Conservation (phyloP, 1,140 invertebrate species). For the Ceratina calcarata region DNA sequence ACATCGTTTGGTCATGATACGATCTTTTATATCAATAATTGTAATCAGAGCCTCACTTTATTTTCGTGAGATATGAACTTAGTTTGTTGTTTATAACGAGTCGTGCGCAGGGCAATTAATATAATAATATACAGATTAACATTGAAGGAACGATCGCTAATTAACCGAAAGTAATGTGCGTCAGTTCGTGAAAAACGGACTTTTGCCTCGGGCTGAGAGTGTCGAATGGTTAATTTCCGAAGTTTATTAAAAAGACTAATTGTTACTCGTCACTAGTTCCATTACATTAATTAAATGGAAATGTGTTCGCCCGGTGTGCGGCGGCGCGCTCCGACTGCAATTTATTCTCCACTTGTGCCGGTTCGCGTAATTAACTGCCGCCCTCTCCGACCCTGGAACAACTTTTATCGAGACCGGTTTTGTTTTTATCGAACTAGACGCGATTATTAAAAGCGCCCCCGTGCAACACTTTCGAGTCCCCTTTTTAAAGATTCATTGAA, state of each 20-base stretch:
- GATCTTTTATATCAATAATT: too few relatives aligned
- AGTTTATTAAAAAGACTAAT: constrained; percentile 45
- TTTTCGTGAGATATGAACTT: too few relatives aligned
- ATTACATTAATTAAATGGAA: constrained; percentile 47
- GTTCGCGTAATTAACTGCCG: constrained; percentile 38
- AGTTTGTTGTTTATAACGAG: too few relatives aligned
- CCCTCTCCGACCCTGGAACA: not conserved
- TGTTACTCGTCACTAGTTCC: constrained; percentile 33
- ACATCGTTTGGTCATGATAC: too few relatives aligned
- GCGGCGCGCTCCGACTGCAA: constrained; percentile 8
- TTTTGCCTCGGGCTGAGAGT: not conserved
- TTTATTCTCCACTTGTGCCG: constrained; percentile 30
- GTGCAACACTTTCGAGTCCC: not conserved
- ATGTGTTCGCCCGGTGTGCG: constrained; percentile 15
- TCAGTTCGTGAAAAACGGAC: not conserved
- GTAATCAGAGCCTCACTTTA: too few relatives aligned
- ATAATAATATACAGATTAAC: too few relatives aligned
- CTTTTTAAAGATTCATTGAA: not conserved
- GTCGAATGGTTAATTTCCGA: constrained; percentile 24
- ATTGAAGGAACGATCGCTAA: not conserved
- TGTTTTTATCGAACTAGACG: not conserved
- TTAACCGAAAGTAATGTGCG: constrained; percentile 1
- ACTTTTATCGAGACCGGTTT: constrained; percentile 27
- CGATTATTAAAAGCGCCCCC: constrained; percentile 16
- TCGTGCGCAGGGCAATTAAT: too few relatives aligned